phyloP scores from a whole-genome alignment of 2,113 vertebrate genomes.

The Heterocephalus glaber region DNA sequence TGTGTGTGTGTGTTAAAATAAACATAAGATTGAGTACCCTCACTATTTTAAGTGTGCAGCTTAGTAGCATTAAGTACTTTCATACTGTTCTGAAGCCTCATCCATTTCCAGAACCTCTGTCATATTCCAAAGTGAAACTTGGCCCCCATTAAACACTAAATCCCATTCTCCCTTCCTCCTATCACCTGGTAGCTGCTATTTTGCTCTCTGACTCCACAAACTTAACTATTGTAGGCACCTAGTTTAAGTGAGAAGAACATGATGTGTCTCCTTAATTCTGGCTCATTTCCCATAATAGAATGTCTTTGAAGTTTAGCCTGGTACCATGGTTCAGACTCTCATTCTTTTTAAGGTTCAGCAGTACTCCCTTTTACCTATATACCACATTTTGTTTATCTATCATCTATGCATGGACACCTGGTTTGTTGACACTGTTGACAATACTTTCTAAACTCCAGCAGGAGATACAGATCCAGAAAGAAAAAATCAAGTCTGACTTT shows the following conservation, averaged over 20 bases:
- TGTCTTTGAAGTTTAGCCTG: not conserved
- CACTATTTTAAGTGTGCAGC: not conserved
- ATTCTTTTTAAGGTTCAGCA: not conserved
- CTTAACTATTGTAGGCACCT: not conserved
- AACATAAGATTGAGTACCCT: not conserved
- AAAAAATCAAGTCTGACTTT: constrained; percentile 61
- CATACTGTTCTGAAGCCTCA: too few species aligned
- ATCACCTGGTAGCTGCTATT: not conserved
- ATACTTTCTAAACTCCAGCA: constrained; percentile 5
- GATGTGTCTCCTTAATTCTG: not conserved
- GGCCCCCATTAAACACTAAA: not conserved
- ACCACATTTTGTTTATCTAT: not conserved
- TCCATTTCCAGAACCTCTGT: not conserved
- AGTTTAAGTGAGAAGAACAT: not conserved
- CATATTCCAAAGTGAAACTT: not conserved
- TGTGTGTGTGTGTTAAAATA: not conserved
- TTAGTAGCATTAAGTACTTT: not conserved
- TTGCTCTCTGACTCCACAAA: not conserved
- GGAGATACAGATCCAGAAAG: not conserved
- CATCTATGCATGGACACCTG: not conserved
- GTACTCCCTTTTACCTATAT: not conserved
- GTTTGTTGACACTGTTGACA: not conserved
- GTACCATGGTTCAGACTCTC: not conserved
- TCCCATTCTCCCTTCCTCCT: not conserved
- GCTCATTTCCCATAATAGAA: not conserved